phyloP scores from a whole-genome alignment of 1,140 invertebrate genomes.

The Drosophila malerkotliana region DNA sequence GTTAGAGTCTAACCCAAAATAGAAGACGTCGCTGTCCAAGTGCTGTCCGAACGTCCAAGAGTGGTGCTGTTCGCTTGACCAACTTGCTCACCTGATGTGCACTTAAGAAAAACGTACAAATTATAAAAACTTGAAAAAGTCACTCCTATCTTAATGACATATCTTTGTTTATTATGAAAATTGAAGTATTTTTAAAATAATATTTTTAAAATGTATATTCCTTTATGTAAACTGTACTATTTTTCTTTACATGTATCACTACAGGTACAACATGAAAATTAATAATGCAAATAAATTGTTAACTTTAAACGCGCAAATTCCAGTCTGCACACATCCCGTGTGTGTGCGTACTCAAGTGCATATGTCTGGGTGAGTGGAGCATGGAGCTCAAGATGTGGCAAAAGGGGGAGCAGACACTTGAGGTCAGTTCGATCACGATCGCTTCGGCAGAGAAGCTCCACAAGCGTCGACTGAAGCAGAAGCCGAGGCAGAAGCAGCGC shows the following conservation, averaged over 20 bases:
- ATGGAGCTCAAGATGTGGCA: slow-evolving; percentile 9
- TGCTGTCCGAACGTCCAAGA: slow-evolving; percentile 23
- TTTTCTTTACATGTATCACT: slow-evolving; percentile 11
- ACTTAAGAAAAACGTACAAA: background rate
- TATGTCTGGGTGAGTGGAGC: slow-evolving; percentile 13
- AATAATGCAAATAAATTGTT: slow-evolving; percentile 83
- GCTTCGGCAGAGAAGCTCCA: slow-evolving; percentile 45
- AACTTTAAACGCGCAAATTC: slow-evolving; percentile 77
- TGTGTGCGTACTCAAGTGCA: slow-evolving; percentile 17
- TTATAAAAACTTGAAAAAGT: background rate
- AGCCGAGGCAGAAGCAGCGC: slow-evolving; percentile 14
- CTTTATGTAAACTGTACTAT: background rate
- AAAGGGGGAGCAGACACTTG: slow-evolving; percentile 54
- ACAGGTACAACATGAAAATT: slow-evolving; percentile 72
- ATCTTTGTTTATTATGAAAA: too few species aligned
- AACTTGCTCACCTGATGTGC: slow-evolving; percentile 37
- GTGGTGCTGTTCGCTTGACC: slow-evolving; percentile 42
- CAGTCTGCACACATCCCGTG: slow-evolving; percentile 38
- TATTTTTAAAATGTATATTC: background rate
- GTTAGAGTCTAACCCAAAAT: slow-evolving; percentile 72
- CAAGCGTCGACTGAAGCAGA: background rate
- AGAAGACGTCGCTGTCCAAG: slow-evolving; percentile 57
- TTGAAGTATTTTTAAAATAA: too few species aligned
- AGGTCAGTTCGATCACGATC: slow-evolving; percentile 80
- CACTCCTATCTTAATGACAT: too few species aligned